Evolutionary conservation across 2,113 vertebrate genomes (phyloP), one percentile per base, ranked within the genome.

Genomic region (Syngnathus floridae): DNA sequence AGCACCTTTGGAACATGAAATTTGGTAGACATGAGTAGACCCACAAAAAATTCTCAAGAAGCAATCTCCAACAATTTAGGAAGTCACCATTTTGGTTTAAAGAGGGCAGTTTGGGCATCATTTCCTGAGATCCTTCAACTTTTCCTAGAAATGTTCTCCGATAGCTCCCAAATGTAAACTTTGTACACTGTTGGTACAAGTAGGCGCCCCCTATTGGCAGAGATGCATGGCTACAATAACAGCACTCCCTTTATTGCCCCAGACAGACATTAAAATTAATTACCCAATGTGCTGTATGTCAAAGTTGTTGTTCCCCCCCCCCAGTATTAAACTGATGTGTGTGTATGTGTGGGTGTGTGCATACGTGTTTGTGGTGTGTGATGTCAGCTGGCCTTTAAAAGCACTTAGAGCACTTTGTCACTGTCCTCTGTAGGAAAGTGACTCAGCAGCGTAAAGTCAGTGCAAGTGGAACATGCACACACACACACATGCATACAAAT

Each of bases 311-410:
- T 56, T 56, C 17, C 36, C 35, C 2, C 2, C 26, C 26, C 26
- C 26, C 54, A 12, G 13, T 31, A 5, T 31, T 17, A 36, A 35
- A 56, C 26, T 17, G 54, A 16, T 38, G 31, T n/a, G 14, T 10
- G 4, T 9, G 17, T 37, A 35, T 36, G 22, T 19, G 5, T 52
- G 49, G 21, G 49, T 22, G 10, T 35, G 6, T 13, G 4, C 5
- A 22, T 17, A 40, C 6, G 62, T 31, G 26, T 31, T 31, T 31
- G 26, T 31, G 26, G 26, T 26, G 43, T 66, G 57, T 57, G 56
- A 62, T 72, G 64, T 81, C 65, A 58, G 57, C 52, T 60, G 72
- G 69, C 76, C 74, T 81, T 79, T 77, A 49, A 74, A 77, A 71
- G 54, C 75, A 58, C 71, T 74, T 67, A 35, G 58, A 73, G 72